Conservation (phyloP, 2,888 invertebrate genomes). For the Cataglyphis cursor region DNA sequence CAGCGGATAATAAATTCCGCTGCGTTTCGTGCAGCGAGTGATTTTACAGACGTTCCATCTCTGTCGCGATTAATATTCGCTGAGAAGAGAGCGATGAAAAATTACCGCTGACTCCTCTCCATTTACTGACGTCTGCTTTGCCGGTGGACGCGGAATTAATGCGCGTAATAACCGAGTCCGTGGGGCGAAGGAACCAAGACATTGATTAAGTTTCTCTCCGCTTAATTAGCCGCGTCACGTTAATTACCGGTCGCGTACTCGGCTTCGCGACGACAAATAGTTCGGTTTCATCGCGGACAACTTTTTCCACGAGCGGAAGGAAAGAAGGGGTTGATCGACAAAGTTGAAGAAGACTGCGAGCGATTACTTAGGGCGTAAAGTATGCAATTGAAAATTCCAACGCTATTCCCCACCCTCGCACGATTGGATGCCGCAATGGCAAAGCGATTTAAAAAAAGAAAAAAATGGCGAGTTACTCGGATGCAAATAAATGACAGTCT, state of each 20-base stretch:
- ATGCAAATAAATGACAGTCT: not conserved
- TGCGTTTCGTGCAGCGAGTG: not conserved
- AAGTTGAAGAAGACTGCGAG: not conserved
- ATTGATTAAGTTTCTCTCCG: constrained; percentile 43
- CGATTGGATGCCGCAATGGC: constrained; percentile 57
- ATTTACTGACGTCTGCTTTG: constrained; percentile 15
- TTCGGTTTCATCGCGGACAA: not conserved
- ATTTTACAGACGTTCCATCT: constrained; percentile 8
- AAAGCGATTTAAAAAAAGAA: constrained; percentile 45
- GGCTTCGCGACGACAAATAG: not conserved
- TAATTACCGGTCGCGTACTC: constrained; percentile 20
- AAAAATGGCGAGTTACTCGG: constrained; percentile 27
- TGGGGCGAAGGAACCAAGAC: constrained; percentile 23
- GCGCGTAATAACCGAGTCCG: constrained; percentile 27
- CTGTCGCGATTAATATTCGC: constrained; percentile 15
- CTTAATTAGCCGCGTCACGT: constrained; percentile 41
- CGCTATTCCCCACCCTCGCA: not conserved
- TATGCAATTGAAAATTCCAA: not conserved
- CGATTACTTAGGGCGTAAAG: constrained; percentile 5
- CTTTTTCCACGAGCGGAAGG: not conserved
- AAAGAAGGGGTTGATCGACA: not conserved
- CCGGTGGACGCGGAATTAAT: constrained; percentile 16
- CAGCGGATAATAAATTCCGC: constrained; percentile 9
- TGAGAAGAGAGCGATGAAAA: constrained; percentile 19
- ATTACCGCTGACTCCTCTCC: constrained; percentile 14